Evolutionary conservation across 2,113 vertebrate species (phyloP), one percentile per base, ranked within the genome.

Genomic region (Cariama cristata): DNA sequence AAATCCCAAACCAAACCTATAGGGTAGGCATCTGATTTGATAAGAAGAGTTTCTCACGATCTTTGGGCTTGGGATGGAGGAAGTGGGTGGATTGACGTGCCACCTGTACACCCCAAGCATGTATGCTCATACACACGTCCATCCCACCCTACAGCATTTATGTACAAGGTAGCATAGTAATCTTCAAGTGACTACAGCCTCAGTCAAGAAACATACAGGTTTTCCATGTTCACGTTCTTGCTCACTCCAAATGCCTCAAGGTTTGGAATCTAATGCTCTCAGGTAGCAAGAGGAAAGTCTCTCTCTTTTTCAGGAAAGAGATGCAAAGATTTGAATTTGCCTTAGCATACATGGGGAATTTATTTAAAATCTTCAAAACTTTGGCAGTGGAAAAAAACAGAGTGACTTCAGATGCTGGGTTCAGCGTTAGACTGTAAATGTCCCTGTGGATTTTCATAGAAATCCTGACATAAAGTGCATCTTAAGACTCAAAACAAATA

Each of bases 321-420:
- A 50, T 40, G 27, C 52, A 35, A 87, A 59, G 23, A 35, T 58
- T 74, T 90, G 16, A 67, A 55, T 79, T 93, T 86, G 21, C 30
- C 38, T 83, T 26, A 19, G 40, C 0, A 1, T 50, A 11, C 0
- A 0, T 45, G 27, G 35, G 22, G 22, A 52, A 52, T 60, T 59
- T 40, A 40, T 80, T 86, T 87, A 4, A 93, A 77, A 71, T 68
- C 11, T 5, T 75, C 66, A 58, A 77, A 69, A 58, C 3, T 58
- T 62, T 4, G 12, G 32, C n/a, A 74, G 26, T 81, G 8, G n/a
- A 42, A 18, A 23, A 72, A 66, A 45, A 0, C 4, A 10, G 27
- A 74, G 14, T 49, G 18, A 23, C 44, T 77, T 93, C 73, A 67
- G 9, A 3, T 72, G 14, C 12, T 84, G 50, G 7, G 21, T 52